phyloP scores from a whole-genome alignment of 2,797 vertebrate species.

The Dicrostonyx torquatus region DNA sequence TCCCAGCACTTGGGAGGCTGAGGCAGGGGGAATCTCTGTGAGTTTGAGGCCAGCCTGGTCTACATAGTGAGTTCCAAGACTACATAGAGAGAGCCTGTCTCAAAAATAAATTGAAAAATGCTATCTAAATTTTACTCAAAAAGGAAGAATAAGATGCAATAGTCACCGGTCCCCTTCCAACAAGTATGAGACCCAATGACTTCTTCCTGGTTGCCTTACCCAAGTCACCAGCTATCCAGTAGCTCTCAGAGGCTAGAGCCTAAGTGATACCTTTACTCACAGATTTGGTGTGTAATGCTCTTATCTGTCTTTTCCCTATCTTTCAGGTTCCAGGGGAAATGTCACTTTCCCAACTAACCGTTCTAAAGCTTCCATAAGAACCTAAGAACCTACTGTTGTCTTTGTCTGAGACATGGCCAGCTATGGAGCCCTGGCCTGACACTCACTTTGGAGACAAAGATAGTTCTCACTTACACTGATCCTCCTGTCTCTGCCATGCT shows the following conservation, averaged over 20 bases:
- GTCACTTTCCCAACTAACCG: constrained; percentile 13
- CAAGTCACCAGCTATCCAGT: background rate
- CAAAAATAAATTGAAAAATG: background rate
- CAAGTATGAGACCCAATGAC: constrained; percentile 12
- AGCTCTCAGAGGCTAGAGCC: background rate
- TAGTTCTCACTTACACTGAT: background rate
- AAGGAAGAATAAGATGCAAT: background rate
- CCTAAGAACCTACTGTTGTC: background rate
- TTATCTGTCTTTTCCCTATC: constrained; percentile 46
- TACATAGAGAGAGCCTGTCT: background rate
- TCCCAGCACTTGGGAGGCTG: background rate
- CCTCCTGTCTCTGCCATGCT: background rate
- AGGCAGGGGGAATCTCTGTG: background rate
- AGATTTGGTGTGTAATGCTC: background rate
- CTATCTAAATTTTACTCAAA: constrained; percentile 22
- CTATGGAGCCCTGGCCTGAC: background rate
- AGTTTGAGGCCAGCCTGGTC: background rate
- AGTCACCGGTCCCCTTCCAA: background rate
- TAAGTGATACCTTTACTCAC: constrained; percentile 28
- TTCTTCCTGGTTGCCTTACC: background rate
- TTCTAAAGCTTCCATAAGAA: constrained; percentile 31
- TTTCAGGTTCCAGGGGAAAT: constrained; percentile 52
- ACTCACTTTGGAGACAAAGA: background rate
- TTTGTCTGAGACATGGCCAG: background rate
- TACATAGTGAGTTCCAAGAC: background rate